Conservation (phyloP, 2,888 invertebrate genomes). For the Dynastes grantii region DNA sequence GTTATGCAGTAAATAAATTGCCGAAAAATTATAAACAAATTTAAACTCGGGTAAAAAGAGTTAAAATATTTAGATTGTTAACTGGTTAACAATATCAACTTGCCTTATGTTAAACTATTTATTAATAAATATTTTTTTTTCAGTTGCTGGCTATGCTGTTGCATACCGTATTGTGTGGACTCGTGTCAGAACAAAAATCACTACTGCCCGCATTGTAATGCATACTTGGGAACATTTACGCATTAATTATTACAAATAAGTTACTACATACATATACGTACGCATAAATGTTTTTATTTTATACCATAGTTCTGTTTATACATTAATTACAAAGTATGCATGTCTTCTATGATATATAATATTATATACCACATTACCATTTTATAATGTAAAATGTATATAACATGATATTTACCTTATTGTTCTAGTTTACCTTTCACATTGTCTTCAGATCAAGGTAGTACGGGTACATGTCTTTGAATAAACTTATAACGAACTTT, state of each 20-base stretch:
- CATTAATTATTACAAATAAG: constrained; percentile 7
- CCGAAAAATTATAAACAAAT: too few relatives aligned
- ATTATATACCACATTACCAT: background rate
- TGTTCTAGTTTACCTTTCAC: background rate
- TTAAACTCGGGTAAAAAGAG: too few relatives aligned
- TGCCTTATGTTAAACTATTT: background rate
- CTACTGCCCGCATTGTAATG: constrained; percentile 49
- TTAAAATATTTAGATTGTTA: too few relatives aligned
- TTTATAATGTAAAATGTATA: background rate
- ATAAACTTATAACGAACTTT: too few relatives aligned
- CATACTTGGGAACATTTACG: constrained; percentile 41
- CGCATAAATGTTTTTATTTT: constrained; percentile 15
- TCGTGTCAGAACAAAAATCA: constrained; percentile 51
- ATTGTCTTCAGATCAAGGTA: too few relatives aligned
- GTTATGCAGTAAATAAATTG: too few relatives aligned
- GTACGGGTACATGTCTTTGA: background rate
- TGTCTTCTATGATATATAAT: background rate
- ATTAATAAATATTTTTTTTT: constrained; percentile 14
- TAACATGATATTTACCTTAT: background rate
- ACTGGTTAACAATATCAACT: too few relatives aligned
- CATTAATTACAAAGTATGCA: background rate
- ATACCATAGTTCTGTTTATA: constrained; percentile 1
- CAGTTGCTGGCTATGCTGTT: constrained; percentile 50
- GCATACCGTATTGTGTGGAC: constrained; percentile 49
- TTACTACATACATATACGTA: background rate